Base-by-base conservation (phyloP, 2,113 vertebrate species). In the Sterrhoptilus dennistouni region DNA sequence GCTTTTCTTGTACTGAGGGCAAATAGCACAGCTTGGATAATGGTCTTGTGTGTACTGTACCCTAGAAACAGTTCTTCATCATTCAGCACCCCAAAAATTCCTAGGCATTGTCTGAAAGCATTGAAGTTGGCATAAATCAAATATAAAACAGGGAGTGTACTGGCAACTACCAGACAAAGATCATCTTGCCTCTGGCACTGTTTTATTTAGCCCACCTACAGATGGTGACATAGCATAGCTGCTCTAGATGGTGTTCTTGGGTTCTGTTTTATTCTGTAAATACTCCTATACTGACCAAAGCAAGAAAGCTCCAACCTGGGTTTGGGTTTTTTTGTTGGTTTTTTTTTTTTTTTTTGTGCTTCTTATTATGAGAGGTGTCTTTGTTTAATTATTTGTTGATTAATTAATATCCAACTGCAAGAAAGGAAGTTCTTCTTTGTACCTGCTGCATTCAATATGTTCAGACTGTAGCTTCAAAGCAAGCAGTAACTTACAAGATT, bases 321-420 rank as follows among this genome's bases (percentile, higher is more conserved):
- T 38, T n/a, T n/a, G n/a, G n/a, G n/a, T n/a, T n/a, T n/a, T n/a
- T n/a, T n/a, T n/a, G n/a, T n/a, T n/a, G n/a, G n/a, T n/a, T n/a
- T n/a, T n/a, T n/a, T n/a, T n/a, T n/a, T n/a, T n/a, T n/a, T 69
- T 86, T 86, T 74, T 71, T 16, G 5, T 65, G 16, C 44, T 0
- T 0, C 3, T 6, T 63, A 4, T 29, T 65, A 29, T 8, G 15
- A 86, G 36, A 63, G 4, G 1, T 59, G 16, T 27, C 35, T 71
- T 85, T 84, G 2, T 52, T 61, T 10, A 2, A 5, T 71, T 63
- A 64, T 61, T 75, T 93, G 42, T 29, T 1, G 2, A 79, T 33
- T 13, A 69, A 14, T 89, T 52, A 25, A 80, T 28, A 25, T 23
- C 6, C 6, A 50, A 4, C 23, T 35, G 11, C 45, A 64, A 64